phyloP scores from a whole-genome alignment of 1,140 invertebrate genomes.

The Caenorhabditis remanei region DNA sequence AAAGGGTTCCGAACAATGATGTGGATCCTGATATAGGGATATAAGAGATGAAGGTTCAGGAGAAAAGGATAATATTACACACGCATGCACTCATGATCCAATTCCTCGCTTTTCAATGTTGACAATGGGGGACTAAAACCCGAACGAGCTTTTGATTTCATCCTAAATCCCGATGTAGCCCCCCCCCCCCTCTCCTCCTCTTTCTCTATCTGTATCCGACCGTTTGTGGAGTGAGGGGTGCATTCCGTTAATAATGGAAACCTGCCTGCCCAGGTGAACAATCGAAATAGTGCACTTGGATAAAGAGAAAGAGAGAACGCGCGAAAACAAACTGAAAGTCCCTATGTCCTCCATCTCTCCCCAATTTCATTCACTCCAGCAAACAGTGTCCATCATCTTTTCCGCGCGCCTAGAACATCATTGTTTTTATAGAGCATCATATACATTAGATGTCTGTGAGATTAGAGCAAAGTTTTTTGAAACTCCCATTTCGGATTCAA shows the following conservation, averaged over 20 bases:
- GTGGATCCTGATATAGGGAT: conserved; percentile 40
- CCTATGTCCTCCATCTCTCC: neutral
- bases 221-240: conserved; percentile 48
- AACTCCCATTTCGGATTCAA: neutral
- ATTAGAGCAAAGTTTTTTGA: neutral
- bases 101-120: conserved; percentile 24
- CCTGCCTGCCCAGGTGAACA: conserved; percentile 17
- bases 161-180: conserved; percentile 28
- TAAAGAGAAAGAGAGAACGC: conserved; percentile 13
- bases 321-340: conserved; percentile 53
- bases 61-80: conserved; percentile 37
- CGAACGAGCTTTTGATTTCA: conserved; percentile 45
- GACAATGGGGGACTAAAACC: conserved; percentile 15
- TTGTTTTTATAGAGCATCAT: neutral
- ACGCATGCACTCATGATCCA: conserved; percentile 38
- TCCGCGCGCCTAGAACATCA: neutral
- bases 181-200: neutral
- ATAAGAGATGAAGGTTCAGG: conserved; percentile 7
- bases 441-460: conserved; percentile 21
- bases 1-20: conserved; percentile 15
- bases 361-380: neutral
- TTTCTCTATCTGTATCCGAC: neutral
- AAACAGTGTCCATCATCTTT: conserved; percentile 13
- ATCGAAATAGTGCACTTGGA: conserved; percentile 34
- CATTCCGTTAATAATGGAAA: conserved; percentile 56